Evolutionary conservation across 1,140 invertebrate genomes (phyloP).

Genomic region (Nasonia vitripennis): DNA sequence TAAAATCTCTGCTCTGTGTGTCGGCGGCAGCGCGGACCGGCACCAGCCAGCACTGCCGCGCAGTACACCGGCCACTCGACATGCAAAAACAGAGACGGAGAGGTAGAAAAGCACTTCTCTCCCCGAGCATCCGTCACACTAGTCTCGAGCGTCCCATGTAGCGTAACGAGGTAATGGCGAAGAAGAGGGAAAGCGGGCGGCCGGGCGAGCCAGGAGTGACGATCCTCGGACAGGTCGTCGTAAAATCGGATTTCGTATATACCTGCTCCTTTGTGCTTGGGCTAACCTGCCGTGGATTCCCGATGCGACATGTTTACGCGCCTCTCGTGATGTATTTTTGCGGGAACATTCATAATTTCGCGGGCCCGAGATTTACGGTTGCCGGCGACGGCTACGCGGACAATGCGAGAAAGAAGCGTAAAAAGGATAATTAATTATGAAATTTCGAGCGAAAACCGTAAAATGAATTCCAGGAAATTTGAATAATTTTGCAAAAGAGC

Average conservation of each 20-base stretch:
- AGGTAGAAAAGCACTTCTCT: conserved; percentile 7
- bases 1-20: not conserved
- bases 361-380: not conserved
- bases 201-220: not conserved
- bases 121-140: not conserved
- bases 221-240: not conserved
- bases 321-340: conserved; percentile 3
- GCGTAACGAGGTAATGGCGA: conserved; percentile 19
- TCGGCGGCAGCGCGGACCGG: too few relatives aligned
- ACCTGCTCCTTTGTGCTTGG: not conserved
- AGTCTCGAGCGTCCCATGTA: not conserved
- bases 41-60: not conserved
- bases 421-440: not conserved
- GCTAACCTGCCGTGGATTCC: not conserved
- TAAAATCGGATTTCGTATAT: conserved; percentile 10
- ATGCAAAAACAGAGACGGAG: conserved; percentile 5
- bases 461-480: not conserved
- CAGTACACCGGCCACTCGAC: not conserved
- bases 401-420: not conserved
- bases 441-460: not conserved
- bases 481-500: not conserved
- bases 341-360: conserved; percentile 15
- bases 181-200: not conserved
- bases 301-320: not conserved
- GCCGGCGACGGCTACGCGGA: not conserved